A percentile compares a stretch with the other conserved stretches of the same genome.
Evolutionary conservation across 2,888 invertebrate genomes (phyloP).

Genomic region (Ichneumoninae sp.): DNA sequence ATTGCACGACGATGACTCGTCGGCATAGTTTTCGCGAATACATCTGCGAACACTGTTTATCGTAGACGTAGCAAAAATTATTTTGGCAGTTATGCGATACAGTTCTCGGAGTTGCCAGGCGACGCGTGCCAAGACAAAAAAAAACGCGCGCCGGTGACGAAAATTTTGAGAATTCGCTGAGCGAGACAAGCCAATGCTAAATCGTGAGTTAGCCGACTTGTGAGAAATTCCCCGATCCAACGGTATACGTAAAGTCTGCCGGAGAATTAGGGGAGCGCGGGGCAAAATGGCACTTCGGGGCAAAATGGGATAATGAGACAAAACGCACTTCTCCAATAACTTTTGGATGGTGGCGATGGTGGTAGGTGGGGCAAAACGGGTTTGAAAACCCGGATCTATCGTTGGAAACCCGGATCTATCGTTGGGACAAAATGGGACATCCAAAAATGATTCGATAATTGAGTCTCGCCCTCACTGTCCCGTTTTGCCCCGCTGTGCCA

Average conservation of each 20-base stretch:
- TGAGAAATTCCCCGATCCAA: not conserved
- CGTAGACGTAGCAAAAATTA: constrained; percentile 26
- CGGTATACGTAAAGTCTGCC: not conserved
- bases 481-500: no score
- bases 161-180: constrained; percentile 43
- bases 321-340: no score
- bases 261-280: not conserved
- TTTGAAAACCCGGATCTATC: no score
- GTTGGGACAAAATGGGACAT: no score
- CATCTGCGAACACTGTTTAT: not conserved
- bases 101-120: not conserved
- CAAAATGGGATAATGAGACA: no score
- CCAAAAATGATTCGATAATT: no score
- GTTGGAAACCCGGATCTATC: no score
- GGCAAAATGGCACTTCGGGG: no score
- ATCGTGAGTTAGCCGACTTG: not conserved
- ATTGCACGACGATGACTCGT: constrained; percentile 37
- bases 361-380: no score
- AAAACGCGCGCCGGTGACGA: constrained; percentile 2
- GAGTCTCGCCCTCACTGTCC: no score
- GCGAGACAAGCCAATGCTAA: constrained; percentile 21
- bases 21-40: constrained; percentile 28
- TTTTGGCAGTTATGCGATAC: constrained; percentile 36
- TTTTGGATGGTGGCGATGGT: no score
- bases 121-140: constrained; percentile 3